Conservation (phyloP, 2,888 invertebrate genomes). For the Psococerastis gibbosa region DNA sequence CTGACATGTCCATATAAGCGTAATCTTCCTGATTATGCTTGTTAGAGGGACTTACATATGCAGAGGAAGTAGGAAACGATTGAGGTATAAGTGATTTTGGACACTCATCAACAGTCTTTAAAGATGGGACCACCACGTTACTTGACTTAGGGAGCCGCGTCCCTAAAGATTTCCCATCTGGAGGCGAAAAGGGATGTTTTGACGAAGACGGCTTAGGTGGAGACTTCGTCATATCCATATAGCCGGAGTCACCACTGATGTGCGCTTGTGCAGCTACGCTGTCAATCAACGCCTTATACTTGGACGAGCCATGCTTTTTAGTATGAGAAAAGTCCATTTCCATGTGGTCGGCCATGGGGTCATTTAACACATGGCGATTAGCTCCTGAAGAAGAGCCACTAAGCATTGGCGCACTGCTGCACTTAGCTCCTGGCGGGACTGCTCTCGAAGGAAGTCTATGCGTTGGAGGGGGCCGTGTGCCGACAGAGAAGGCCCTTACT, state of each 20-base stretch:
- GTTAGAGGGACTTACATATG: conserved; percentile 17
- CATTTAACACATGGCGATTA: conserved; percentile 18
- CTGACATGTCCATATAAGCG: conserved; percentile 27
- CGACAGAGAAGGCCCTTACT: conserved; percentile 59
- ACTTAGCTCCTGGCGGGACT: conserved; percentile 30
- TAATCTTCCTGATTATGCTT: conserved; percentile 14
- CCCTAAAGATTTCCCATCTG: background rate
- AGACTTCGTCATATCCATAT: conserved; percentile 19
- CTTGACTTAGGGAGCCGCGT: background rate
- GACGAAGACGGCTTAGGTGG: conserved; percentile 16
- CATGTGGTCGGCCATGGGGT: conserved; percentile 61
- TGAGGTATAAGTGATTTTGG: conserved; percentile 1
- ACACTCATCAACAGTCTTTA: conserved; percentile 1
- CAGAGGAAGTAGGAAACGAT: conserved; percentile 11
- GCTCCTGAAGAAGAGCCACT: background rate
- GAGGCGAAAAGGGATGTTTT: conserved; percentile 2
- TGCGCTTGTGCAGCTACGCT: conserved; percentile 18
- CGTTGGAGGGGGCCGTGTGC: conserved; percentile 31
- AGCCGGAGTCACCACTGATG: conserved; percentile 18
- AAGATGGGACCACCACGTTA: background rate
- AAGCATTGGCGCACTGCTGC: conserved; percentile 40
- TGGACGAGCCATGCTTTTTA: conserved; percentile 15
- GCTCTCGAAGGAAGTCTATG: background rate
- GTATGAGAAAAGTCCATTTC: conserved; percentile 48
- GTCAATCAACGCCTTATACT: conserved; percentile 14